Percentiles rank a stretch among this genome's conserved stretches.
Conservation (phyloP, 2,113 vertebrate genomes). For the Colistium nudipinnis region DNA sequence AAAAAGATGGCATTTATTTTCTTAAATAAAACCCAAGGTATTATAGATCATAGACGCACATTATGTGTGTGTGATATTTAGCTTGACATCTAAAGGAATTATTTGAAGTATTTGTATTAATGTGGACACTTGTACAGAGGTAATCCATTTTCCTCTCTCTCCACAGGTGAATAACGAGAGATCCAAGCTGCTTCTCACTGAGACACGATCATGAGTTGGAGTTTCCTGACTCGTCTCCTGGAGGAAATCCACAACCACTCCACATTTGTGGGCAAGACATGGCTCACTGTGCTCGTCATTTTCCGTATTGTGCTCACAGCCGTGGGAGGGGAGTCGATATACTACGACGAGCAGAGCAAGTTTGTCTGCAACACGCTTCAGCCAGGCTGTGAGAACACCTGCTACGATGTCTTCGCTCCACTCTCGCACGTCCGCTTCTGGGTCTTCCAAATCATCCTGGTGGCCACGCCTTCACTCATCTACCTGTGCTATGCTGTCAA, state of each 20-base stretch:
- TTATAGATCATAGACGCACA: no score
- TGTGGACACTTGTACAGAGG: not conserved
- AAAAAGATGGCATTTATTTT: no score
- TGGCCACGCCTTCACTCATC: conserved; percentile 90
- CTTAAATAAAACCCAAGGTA: no score
- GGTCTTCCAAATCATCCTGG: conserved; percentile 95
- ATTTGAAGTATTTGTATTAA: no score
- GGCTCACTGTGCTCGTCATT: conserved; percentile 91
- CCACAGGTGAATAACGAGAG: conserved; percentile 51
- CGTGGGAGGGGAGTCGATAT: conserved; percentile 94
- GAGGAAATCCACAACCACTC: conserved; percentile 98
- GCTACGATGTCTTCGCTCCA: conserved; percentile 92
- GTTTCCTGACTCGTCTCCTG: conserved; percentile 93
- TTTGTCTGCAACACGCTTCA: conserved; percentile 94
- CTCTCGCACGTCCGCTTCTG: conserved; percentile 95
- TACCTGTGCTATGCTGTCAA: conserved; percentile 93
- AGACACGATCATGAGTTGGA: conserved; percentile 90
- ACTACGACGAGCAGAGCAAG: conserved; percentile 96
- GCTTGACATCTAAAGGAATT: conserved; percentile 24
- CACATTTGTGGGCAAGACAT: conserved; percentile 96
- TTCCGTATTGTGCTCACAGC: conserved; percentile 95
- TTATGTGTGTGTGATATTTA: no score
- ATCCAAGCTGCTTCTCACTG: conserved; percentile 33
- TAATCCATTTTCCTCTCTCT: conserved; percentile 29
- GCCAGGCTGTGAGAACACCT: conserved; percentile 94